These are phyloP conservation scores for Eulithis prunata DNA, from an alignment of 2,888 invertebrate genomes.

Conservation along the genomic window DNA sequence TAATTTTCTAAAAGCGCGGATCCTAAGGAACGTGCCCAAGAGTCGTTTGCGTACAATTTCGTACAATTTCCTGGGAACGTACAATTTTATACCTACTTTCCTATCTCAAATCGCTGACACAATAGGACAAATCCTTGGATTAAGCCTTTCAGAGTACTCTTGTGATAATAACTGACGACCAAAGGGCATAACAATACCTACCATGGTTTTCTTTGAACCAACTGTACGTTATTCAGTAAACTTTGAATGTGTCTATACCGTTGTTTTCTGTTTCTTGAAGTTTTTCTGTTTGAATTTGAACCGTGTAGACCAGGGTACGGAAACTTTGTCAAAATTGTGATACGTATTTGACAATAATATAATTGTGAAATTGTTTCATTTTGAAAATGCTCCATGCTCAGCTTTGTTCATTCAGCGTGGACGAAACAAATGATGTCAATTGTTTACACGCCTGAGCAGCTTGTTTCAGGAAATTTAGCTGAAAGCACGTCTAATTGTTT, in stretches of 20 bases:
- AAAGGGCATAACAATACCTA: conserved; percentile 10
- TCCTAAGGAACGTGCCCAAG: conserved; percentile 30
- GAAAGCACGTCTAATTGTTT: background rate
- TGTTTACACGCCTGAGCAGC: background rate
- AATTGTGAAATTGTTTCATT: conserved; percentile 2
- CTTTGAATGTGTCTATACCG: too few species aligned
- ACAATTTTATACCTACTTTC: conserved; percentile 23
- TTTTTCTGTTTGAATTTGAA: too few species aligned
- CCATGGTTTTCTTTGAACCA: background rate
- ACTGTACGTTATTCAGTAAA: too few species aligned
- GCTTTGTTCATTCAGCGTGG: conserved; percentile 1
- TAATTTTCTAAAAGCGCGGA: conserved; percentile 35
- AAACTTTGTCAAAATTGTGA: too few species aligned
- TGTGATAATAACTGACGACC: conserved; percentile 21
- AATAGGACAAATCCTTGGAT: conserved; percentile 24
- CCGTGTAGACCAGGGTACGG: too few species aligned
- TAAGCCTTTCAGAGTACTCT: conserved; percentile 12
- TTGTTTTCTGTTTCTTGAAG: too few species aligned
- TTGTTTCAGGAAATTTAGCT: background rate
- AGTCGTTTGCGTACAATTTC: conserved; percentile 30
- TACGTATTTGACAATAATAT: too few species aligned
- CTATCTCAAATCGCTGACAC: conserved; percentile 18
- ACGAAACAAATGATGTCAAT: background rate
- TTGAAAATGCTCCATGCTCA: background rate
- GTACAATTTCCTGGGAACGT: conserved; percentile 27